phyloP scores from a whole-genome alignment of 2,888 invertebrate genomes.

The Sminthurinus aureus region DNA sequence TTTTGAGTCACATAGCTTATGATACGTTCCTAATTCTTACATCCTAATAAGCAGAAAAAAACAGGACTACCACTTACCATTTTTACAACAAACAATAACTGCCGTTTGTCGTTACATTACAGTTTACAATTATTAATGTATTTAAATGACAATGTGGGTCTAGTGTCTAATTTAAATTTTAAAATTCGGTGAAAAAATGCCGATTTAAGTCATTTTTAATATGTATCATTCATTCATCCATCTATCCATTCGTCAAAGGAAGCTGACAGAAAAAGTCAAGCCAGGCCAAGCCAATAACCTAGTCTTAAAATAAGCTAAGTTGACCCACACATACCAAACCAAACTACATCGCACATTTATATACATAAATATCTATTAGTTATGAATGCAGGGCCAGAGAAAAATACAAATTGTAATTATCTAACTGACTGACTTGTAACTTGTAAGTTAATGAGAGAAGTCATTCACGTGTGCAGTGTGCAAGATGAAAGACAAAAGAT shows the following conservation, averaged over 20 bases:
- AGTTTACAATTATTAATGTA: too few species aligned
- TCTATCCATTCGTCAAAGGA: not conserved
- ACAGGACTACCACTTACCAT: too few species aligned
- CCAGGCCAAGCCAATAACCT: slow-evolving; percentile 6
- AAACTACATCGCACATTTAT: not conserved
- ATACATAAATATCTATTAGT: too few species aligned
- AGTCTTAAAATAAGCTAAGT: slow-evolving; percentile 29
- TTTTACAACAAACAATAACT: too few species aligned
- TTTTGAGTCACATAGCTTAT: too few species aligned
- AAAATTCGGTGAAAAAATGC: not conserved
- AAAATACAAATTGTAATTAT: slow-evolving; percentile 23
- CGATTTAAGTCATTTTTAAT: not conserved
- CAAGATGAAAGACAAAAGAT: too few species aligned
- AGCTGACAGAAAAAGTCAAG: not conserved
- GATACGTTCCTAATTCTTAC: too few species aligned
- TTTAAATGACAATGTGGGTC: not conserved
- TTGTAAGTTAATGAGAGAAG: not conserved
- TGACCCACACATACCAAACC: slow-evolving; percentile 16
- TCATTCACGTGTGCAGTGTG: slow-evolving; percentile 19
- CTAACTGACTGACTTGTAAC: slow-evolving; percentile 23
- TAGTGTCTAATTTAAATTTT: not conserved
- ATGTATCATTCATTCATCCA: not conserved
- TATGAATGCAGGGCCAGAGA: too few species aligned
- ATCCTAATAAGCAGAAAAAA: too few species aligned
- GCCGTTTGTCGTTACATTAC: too few species aligned